These are phyloP conservation scores for Merodon equestris DNA, from an alignment of 2,888 invertebrate genomes.

Conservation along the genomic window DNA sequence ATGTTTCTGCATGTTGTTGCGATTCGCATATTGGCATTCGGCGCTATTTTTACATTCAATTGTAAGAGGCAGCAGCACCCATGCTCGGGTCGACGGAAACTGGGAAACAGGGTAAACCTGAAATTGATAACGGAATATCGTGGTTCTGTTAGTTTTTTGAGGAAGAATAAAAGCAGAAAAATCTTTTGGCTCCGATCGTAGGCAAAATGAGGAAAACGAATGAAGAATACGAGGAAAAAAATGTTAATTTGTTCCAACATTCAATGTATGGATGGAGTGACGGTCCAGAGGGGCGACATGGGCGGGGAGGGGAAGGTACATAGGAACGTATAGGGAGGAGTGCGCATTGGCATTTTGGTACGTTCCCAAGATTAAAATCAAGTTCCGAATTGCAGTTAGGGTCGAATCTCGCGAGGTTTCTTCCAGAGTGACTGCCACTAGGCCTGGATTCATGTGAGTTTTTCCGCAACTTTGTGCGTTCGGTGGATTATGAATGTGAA, in stretches of 20 bases:
- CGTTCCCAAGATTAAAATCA: conserved; percentile 62
- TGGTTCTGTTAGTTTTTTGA: conserved; percentile 61
- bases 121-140: conserved; percentile 62
- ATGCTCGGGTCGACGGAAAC: conserved; percentile 39
- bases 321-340: conserved; percentile 8
- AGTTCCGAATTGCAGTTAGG: conserved; percentile 65
- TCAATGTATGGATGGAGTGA: conserved; percentile 22
- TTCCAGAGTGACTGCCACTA: no score
- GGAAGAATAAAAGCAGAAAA: conserved; percentile 60
- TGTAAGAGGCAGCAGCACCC: conserved; percentile 57
- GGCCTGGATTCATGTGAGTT: not conserved
- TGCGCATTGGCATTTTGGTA: conserved; percentile 57
- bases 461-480: no score
- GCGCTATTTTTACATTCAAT: conserved; percentile 65
- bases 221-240: conserved; percentile 16
- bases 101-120: conserved; percentile 53
- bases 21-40: conserved; percentile 64
- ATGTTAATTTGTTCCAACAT: conserved; percentile 55
- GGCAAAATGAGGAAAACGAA: conserved; percentile 4
- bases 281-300: not conserved
- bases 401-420: conserved; percentile 34
- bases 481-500: no score
- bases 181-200: conserved; percentile 36
- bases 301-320: not conserved
- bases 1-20: conserved; percentile 56